A percentile compares a stretch with the other conserved stretches of the same genome.
phyloP scores from a whole-genome alignment of 1,140 invertebrate species.

The Panulirus ornatus region DNA sequence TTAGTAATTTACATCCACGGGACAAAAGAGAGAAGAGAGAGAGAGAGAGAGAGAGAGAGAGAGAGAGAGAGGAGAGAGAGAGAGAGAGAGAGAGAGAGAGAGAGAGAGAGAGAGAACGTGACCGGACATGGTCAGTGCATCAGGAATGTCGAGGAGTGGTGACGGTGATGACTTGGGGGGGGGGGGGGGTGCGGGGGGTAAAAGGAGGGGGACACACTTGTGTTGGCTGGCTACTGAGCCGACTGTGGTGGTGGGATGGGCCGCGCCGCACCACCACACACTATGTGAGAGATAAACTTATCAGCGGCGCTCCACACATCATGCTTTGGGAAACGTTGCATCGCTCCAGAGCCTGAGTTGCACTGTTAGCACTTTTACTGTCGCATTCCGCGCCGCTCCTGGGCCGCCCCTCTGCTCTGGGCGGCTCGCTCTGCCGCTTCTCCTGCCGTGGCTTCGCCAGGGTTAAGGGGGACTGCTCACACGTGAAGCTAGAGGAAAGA shows the following conservation, averaged over 20 bases:
- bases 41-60: slow-evolving; percentile 8
- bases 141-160: neutral
- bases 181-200: neutral
- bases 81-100: slow-evolving; percentile 24
- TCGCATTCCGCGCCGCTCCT: neutral
- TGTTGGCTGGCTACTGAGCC: too few species aligned
- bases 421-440: neutral
- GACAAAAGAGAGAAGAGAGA: neutral
- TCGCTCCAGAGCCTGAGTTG: neutral
- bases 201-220: neutral
- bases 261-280: slow-evolving; percentile 15
- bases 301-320: slow-evolving; percentile 12
- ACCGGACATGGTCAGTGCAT: neutral
- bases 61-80: neutral
- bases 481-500: neutral
- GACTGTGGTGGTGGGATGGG: too few species aligned
- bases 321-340: slow-evolving; percentile 27
- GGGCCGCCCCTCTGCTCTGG: too few species aligned
- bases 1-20: too few species aligned
- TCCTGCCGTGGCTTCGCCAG: neutral
- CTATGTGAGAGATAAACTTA: neutral
- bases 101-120: neutral
- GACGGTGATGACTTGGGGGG: neutral
- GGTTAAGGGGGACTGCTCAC: neutral
- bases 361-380: slow-evolving; percentile 13